phyloP scores from a whole-genome alignment of 2,888 invertebrate species.

The Julus scanicus region DNA sequence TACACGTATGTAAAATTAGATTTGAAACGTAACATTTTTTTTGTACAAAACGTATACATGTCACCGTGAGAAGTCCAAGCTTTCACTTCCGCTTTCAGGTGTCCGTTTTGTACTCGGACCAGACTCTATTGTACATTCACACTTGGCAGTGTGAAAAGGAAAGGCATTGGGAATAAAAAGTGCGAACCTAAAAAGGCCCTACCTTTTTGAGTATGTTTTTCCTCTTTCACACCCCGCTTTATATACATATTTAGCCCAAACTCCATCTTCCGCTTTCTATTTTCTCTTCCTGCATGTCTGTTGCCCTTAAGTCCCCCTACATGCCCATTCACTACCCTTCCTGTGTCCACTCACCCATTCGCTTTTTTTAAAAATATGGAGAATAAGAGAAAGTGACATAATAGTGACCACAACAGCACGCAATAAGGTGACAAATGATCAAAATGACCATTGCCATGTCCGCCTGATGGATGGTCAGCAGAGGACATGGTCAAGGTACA shows the following conservation, averaged over 20 bases:
- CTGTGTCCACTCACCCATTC: conserved; percentile 35
- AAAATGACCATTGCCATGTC: conserved; percentile 4
- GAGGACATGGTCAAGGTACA: background rate
- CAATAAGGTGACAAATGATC: background rate
- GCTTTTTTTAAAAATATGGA: background rate
- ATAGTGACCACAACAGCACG: conserved; percentile 13
- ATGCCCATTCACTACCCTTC: background rate
- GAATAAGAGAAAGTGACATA: conserved; percentile 24
- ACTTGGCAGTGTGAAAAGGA: background rate
- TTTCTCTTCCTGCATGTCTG: conserved; percentile 23
- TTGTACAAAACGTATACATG: background rate
- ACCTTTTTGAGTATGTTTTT: background rate
- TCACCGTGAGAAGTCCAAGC: background rate
- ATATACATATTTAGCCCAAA: conserved; percentile 13
- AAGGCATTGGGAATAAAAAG: background rate
- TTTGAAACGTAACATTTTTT: background rate
- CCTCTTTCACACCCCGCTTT: background rate
- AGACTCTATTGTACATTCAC: background rate
- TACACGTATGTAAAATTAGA: background rate
- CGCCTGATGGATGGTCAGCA: background rate
- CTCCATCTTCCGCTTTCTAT: conserved; percentile 2
- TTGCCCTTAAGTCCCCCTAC: background rate
- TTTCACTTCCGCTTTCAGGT: conserved; percentile 24
- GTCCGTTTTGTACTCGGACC: background rate
- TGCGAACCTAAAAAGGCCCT: background rate